phyloP scores from a whole-genome alignment of 1,140 invertebrate species.

The Drosophila melanica region DNA sequence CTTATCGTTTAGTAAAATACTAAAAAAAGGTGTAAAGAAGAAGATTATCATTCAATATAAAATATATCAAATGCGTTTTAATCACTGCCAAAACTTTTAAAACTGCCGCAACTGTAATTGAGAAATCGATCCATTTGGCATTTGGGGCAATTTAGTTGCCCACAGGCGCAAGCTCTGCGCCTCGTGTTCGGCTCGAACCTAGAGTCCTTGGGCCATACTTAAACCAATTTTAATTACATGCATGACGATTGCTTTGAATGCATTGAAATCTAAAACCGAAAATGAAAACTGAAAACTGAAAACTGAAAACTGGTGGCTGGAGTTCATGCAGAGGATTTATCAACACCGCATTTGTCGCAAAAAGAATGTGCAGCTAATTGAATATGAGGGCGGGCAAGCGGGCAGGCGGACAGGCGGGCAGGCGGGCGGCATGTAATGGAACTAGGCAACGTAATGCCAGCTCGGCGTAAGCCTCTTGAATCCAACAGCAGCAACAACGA shows the following conservation, averaged over 20 bases:
- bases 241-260: conserved; percentile 60
- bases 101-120: conserved; percentile 13
- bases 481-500: conserved; percentile 22
- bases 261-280: conserved; percentile 25
- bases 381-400: conserved; percentile 49
- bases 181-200: conserved; percentile 11
- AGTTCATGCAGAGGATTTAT: conserved; percentile 40
- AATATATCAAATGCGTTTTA: not conserved
- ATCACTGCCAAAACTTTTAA: not conserved
- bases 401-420: conserved; percentile 18
- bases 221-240: conserved; percentile 79
- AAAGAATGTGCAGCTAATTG: conserved; percentile 66
- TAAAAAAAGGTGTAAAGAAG: too few relatives aligned
- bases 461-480: conserved; percentile 41
- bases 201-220: conserved; percentile 50
- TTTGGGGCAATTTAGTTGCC: conserved; percentile 18
- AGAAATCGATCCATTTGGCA: conserved; percentile 38
- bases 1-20: too few relatives aligned
- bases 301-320: not conserved
- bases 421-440: conserved; percentile 23
- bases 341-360: conserved; percentile 57
- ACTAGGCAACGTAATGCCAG: conserved; percentile 33
- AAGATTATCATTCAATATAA: too few relatives aligned
- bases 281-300: not conserved
- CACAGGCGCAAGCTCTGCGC: conserved; percentile 26